Evolutionary conservation across 1,140 invertebrate genomes (phyloP), one percentile per base, ranked within the genome.

Genomic region (Ephestia elutella): DNA sequence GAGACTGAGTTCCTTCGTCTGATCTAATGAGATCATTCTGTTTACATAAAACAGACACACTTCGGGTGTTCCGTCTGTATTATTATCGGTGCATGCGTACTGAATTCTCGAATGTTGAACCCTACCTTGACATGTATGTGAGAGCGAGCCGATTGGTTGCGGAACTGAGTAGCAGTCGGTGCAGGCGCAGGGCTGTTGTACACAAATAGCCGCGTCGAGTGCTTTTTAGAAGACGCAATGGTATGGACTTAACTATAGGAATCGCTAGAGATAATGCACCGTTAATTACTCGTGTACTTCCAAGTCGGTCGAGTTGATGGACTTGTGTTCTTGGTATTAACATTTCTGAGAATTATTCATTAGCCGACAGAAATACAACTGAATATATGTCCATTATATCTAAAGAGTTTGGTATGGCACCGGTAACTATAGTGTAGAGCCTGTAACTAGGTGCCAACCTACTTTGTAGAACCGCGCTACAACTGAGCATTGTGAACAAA

Each of bases 121-220:
- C 80, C 82, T 83, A 87, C 85, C 85, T 86, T 86, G 85, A 87
- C 81, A 86, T 80, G 84, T 62, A 85, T 87, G 82, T 75, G 78
- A 61, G 78, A 80, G 70, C 70, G 81, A 78, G 75, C 78, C 54
- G 66, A 70, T 66, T 68, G 68, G 21, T 78, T 60, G 71, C 77
- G 76, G 73, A 78, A 75, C 75, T 64, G 75, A 75, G 72, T 67
- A 78, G 76, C 73, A 44, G 13, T 5, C 13, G 5, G 38, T 44
- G 72, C 60, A 68, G 57, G 64, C 71, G 71, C 80, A 82, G 79
- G 81, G 38, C 32, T 35, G 82, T 77, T 81, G 80, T 78, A 84
- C 82, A 76, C 69, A 87, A 87, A 87, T 87, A 87, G 72, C 82
- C 57, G 68, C 71, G 63, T 78, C 69, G 72, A 82, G 79, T 78